Evolutionary conservation across 2,113 vertebrate species (phyloP).

Genomic region (Scomber colias): DNA sequence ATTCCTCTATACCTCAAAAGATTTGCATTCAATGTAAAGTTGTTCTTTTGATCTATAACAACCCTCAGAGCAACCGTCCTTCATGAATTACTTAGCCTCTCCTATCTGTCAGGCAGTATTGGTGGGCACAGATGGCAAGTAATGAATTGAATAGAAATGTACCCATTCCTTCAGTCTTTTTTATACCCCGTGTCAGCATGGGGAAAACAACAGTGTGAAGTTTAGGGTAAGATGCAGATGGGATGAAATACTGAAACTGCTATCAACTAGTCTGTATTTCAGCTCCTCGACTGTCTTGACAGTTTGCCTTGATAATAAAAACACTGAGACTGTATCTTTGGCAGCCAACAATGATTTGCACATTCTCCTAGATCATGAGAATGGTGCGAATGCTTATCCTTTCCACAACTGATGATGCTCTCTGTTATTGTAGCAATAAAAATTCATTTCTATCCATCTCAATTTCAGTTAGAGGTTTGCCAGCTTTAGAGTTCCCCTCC

Average conservation of each 20-base stretch:
- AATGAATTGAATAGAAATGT: background rate
- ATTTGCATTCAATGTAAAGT: conserved; percentile 14
- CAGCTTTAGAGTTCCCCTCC: conserved; percentile 22
- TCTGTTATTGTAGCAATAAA: conserved; percentile 49
- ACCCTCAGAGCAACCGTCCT: conserved; percentile 7
- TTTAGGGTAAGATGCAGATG: conserved; percentile 42
- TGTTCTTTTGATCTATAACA: conserved; percentile 37
- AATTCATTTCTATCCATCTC: conserved; percentile 52
- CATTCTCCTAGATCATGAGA: conserved; percentile 38
- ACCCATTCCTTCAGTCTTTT: background rate
- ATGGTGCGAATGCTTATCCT: conserved; percentile 25
- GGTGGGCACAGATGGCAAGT: background rate
- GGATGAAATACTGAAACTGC: conserved; percentile 62
- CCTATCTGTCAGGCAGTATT: background rate
- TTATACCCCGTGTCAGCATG: background rate
- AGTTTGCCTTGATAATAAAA: conserved; percentile 67
- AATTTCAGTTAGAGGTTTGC: conserved; percentile 51
- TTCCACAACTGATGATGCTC: conserved; percentile 22
- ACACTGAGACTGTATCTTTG: conserved; percentile 61
- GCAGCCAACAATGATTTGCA: conserved; percentile 64
- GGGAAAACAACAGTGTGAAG: background rate
- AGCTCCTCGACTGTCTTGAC: conserved; percentile 41
- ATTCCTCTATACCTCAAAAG: background rate
- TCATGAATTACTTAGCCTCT: background rate
- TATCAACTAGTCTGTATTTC: conserved; percentile 56